Evolutionary conservation across 92 coral and sea anemone genomes (phyloP), one percentile per base, ranked within the genome.

Genomic region (Palythoa grandis): DNA sequence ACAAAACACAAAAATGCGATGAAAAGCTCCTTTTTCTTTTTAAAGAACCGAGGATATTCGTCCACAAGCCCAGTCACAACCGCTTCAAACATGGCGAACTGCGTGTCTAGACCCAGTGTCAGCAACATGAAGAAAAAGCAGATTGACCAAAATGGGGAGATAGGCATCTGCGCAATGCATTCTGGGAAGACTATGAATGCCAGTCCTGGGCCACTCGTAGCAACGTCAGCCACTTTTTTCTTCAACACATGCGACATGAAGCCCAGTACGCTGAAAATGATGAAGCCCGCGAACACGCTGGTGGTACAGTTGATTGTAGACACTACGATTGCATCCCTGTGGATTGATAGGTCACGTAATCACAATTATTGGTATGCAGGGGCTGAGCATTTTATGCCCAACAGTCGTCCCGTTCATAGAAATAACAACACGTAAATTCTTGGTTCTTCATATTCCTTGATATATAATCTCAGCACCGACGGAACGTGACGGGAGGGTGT

Each of bases 61-160:
- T 97, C 99, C 12, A 96, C 99, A 37, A 97, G 89, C 1, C 99
- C 99, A 3, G 99, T 97, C n/a, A 96, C 98, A 11, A 97, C 99
- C 3, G 99, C 99, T 80, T 97, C 99, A 85, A 97, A 92, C 99
- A 97, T 97, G 87, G 99, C 99, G 86, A 97, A 97, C 95, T 97
- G 99, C 9, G 99, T 97, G 82, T 97, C 99, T n/a, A 97, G 91
- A 11, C 99, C 99, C 77, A 97, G 83, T 7, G 99, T 97, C 15
- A 97, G 77, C 92, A 97, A 60, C 99, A 97, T 97, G 93, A 97
- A 96, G 88, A 96, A 96, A 88, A 97, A 97, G 79, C 92, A 79
- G 85, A 97, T 87, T 25, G 99, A 88, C 99, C 99, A 97, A 77
- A 97, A 91, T 2, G 99, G 99, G 3, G 99, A 97, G 85, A 97